Base-by-base conservation (phyloP, 2,888 invertebrate genomes). In the Lochmaea capreae region DNA sequence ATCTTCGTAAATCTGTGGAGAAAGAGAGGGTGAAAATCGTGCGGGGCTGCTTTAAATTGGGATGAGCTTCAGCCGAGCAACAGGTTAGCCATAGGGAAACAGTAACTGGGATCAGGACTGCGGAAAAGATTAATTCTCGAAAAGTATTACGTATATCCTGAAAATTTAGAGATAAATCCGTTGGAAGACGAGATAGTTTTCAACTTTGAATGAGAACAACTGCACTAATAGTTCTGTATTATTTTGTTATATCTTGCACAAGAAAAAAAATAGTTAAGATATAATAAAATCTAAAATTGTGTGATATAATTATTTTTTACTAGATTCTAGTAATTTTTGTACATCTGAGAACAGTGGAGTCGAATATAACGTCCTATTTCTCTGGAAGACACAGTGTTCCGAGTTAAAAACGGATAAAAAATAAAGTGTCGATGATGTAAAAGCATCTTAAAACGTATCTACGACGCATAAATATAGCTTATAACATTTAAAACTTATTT, bases 71-170 rank as follows among this genome's bases (percentile, higher is more conserved):
- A 63, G 18, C 81, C 77, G 63, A 79, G 84, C 84, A 84, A 84
- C 84, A 84, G 84, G 84, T 84, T 84, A 82, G 78, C 75, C 75
- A 70, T 46, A 77, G 76, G 77, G 78, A 76, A 76, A 78, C 79
- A 78, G 76, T 79, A 75, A 76, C 73, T 72, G 76, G 79, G 81
- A 82, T 82, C 79, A 81, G 79, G 80, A 76, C 69, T 77, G 77
- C 77, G 79, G 79, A 81, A 82, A 83, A 83, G 83, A 83, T 83
- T 84, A 83, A 82, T 83, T 83, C 79, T 75, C 77, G 74, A 79
- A 81, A 77, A 79, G 65, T 74, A 70, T 74, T n/a, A 22, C 67
- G 14, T n/a, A 18, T 11, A 67, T 68, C 33, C 72, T 46, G 65
- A 43, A 63, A 63, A 63, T 42, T 63, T 63, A n/a, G 62, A 43